phyloP scores from a whole-genome alignment of 2,888 invertebrate species.

The Drosophila borborema region DNA sequence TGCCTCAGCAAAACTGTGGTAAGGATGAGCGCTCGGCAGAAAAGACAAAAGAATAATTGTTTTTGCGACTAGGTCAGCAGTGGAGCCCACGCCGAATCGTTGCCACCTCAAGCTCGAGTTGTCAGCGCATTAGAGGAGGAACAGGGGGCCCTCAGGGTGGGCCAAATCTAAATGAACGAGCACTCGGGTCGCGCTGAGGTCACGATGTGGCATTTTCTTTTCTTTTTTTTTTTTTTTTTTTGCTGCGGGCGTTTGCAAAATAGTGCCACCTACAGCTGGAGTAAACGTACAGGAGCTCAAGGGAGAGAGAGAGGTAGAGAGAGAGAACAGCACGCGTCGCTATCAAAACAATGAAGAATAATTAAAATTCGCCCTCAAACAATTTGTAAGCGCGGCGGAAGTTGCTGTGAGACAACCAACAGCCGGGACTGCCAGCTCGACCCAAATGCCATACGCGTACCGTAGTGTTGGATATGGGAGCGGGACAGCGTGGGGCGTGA shows the following conservation, averaged over 20 bases:
- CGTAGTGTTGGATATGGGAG: not conserved
- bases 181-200: slow-evolving; percentile 40
- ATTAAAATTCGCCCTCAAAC: slow-evolving; percentile 82
- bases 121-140: slow-evolving; percentile 19
- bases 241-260: slow-evolving; percentile 28
- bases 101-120: slow-evolving; percentile 33
- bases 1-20: slow-evolving; percentile 9
- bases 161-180: slow-evolving; percentile 44
- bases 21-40: slow-evolving; percentile 9
- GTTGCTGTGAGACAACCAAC: slow-evolving; percentile 48
- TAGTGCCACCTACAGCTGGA: slow-evolving; percentile 13
- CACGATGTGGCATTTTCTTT: slow-evolving; percentile 19
- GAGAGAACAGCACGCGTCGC: slow-evolving; percentile 55
- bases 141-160: too few relatives aligned
- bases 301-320: not conserved
- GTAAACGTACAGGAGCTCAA: not conserved
- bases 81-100: slow-evolving; percentile 18
- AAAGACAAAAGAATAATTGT: slow-evolving; percentile 51
- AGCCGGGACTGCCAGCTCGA: slow-evolving; percentile 21
- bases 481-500: not conserved
- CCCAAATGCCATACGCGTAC: slow-evolving; percentile 4
- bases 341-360: slow-evolving; percentile 82
- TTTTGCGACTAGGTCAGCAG: slow-evolving; percentile 29
- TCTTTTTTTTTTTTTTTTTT: not conserved
- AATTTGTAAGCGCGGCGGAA: slow-evolving; percentile 74